phyloP scores from a whole-genome alignment of 2,888 invertebrate species.

The Byasa hedistus region DNA sequence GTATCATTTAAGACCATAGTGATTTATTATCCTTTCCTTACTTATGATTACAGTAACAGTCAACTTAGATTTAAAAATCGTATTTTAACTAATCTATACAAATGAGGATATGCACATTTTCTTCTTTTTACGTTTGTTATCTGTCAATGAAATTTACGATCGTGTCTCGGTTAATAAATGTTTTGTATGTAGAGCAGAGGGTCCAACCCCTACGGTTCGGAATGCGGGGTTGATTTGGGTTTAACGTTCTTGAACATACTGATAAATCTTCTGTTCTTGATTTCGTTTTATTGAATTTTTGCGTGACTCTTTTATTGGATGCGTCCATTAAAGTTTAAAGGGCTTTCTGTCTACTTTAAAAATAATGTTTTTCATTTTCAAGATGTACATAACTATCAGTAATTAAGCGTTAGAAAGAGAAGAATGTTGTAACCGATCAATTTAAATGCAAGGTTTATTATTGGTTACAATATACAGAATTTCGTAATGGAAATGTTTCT shows the following conservation, averaged over 20 bases:
- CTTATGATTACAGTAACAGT: no score
- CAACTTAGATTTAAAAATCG: no score
- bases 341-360: background rate
- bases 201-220: conserved; percentile 6
- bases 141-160: conserved; percentile 3
- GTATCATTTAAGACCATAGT: no score
- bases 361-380: no score
- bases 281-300: conserved; percentile 2
- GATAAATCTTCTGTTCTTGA: conserved; percentile 1
- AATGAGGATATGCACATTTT: background rate
- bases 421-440: no score
- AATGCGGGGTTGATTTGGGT: conserved; percentile 14
- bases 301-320: background rate
- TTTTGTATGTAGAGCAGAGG: conserved; percentile 2
- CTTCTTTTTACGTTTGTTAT: background rate
- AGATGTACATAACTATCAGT: no score
- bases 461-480: no score
- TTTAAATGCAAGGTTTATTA: no score
- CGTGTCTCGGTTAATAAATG: conserved; percentile 6
- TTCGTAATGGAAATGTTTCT: no score
- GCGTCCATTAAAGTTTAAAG: background rate
- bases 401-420: no score
- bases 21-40: no score
- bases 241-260: conserved; percentile 2
- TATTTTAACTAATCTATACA: background rate